Percentiles rank a stretch among this genome's conserved stretches.
Conservation (phyloP, 2,888 invertebrate species). For the Pseudococcus viburni region DNA sequence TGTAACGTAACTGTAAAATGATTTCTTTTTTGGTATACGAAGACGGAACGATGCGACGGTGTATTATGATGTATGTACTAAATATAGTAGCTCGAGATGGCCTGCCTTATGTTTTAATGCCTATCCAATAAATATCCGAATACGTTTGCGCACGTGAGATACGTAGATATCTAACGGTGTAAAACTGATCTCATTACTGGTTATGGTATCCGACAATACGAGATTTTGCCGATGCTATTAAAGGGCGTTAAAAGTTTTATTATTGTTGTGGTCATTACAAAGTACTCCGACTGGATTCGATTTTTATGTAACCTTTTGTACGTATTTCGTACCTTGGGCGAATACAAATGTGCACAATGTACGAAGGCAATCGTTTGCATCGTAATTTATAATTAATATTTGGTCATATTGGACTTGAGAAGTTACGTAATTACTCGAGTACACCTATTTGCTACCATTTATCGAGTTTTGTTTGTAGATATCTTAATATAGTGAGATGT, state of each 20-base stretch:
- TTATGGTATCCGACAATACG: conserved; percentile 9
- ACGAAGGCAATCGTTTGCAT: not conserved
- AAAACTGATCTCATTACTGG: conserved; percentile 30
- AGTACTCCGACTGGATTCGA: not conserved
- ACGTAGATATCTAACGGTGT: not conserved
- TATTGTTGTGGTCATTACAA: conserved; percentile 19
- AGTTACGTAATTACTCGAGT: not conserved
- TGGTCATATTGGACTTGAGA: not conserved
- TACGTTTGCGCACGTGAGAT: not conserved
- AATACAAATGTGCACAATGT: not conserved
- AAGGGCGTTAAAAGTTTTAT: conserved; percentile 29
- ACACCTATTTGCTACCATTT: not conserved
- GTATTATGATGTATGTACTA: not conserved
- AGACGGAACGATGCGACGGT: not conserved
- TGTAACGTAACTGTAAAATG: conserved; percentile 3
- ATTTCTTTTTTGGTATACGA: conserved; percentile 43
- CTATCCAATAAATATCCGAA: conserved; percentile 1
- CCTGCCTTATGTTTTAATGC: not conserved
- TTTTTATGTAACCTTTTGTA: conserved; percentile 6
- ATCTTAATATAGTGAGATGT: not conserved
- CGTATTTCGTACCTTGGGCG: not conserved
- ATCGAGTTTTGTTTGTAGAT: not conserved
- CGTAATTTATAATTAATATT: not conserved
- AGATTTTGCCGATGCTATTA: conserved; percentile 13
- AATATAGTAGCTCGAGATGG: not conserved